These are phyloP conservation scores for Ornithorhynchus anatinus DNA, from an alignment of 2,113 vertebrate species.

Conservation along the genomic window DNA sequence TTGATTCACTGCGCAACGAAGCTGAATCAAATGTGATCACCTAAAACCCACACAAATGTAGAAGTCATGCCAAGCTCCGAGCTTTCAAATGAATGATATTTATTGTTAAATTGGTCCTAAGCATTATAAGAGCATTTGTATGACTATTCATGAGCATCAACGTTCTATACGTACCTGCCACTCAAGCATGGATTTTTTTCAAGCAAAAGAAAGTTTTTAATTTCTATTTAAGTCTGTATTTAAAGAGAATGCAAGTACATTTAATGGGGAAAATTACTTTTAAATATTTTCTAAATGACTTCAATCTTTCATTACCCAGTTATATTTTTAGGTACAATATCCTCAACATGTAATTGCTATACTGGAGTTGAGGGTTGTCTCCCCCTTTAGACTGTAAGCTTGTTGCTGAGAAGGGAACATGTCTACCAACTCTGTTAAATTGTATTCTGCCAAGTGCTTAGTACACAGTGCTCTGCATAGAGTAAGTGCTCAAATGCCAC, in stretches of 20 bases:
- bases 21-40: slow-evolving; percentile 19
- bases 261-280: no score
- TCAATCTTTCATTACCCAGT: no score
- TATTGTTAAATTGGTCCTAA: slow-evolving; percentile 30
- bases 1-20: slow-evolving; percentile 15
- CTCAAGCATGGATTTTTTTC: slow-evolving; percentile 39
- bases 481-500: no score
- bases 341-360: no score
- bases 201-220: slow-evolving; percentile 26
- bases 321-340: no score
- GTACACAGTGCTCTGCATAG: no score
- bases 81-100: slow-evolving; percentile 24
- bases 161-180: background rate
- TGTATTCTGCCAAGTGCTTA: no score
- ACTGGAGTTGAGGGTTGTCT: no score
- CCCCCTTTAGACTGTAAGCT: no score
- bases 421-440: no score
- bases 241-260: background rate
- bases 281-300: no score
- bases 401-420: no score
- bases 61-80: slow-evolving; percentile 9
- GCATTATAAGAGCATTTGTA: slow-evolving; percentile 22
- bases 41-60: background rate
- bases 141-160: slow-evolving; percentile 33
- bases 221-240: background rate